Conservation (phyloP, 35 echinoderm and acorn worm genomes). For the Amphiura filiformis region DNA sequence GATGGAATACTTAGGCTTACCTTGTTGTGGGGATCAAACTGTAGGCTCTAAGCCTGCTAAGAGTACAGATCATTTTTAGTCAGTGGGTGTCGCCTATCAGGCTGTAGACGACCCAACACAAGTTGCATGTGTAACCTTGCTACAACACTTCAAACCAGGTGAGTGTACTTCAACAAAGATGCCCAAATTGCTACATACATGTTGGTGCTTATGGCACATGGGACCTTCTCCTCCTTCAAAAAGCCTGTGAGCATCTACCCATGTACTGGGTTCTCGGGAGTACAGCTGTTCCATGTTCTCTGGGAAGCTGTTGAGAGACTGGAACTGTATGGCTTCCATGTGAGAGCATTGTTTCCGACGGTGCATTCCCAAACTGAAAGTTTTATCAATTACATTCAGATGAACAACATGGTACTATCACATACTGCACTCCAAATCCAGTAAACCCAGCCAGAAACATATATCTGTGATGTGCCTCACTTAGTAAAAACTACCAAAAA, state of each 20-base stretch:
- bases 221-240: not conserved
- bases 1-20: too few relatives aligned
- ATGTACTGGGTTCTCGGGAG: not conserved
- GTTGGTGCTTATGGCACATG: not conserved
- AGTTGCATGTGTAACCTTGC: too few relatives aligned
- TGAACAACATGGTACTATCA: not conserved
- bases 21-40: too few relatives aligned
- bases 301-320: not conserved
- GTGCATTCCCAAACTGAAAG: not conserved
- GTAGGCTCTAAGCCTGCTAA: too few relatives aligned
- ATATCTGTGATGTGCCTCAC: not conserved
- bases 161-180: not conserved
- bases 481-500: not conserved
- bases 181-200: not conserved
- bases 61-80: too few relatives aligned
- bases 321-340: not conserved
- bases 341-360: not conserved
- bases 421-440: not conserved
- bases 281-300: conserved; percentile 15
- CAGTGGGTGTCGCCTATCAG: too few relatives aligned
- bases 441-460: not conserved
- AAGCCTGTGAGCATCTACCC: not conserved
- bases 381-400: not conserved
- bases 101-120: too few relatives aligned
- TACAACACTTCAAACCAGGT: too few relatives aligned